These are phyloP conservation scores for Clusia tigrina DNA, from an alignment of 2,888 invertebrate genomes.

Conservation along the genomic window DNA sequence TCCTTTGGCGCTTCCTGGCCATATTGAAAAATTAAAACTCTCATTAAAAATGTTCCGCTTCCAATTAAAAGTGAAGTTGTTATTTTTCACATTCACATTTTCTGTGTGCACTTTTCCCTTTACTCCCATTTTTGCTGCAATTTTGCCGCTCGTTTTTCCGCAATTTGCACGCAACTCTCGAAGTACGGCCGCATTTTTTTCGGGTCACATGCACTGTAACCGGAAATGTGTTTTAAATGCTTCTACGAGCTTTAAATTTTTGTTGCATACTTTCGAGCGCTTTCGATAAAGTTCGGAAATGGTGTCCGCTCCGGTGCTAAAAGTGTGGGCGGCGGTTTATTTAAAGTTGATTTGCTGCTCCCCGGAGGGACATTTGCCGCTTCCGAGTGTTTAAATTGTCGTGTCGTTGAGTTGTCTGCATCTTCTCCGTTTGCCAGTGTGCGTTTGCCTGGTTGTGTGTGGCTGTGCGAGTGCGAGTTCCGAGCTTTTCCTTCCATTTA, in stretches of 20 bases:
- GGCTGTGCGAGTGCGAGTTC: neutral
- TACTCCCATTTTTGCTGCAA: neutral
- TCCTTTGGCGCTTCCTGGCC: neutral
- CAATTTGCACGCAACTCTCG: neutral
- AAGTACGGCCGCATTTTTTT: neutral
- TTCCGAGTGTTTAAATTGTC: constrained; percentile 10
- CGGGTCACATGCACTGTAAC: neutral
- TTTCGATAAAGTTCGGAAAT: constrained; percentile 3
- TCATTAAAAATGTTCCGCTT: constrained; percentile 50
- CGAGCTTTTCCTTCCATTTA: neutral
- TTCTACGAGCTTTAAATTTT: neutral
- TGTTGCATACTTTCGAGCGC: neutral
- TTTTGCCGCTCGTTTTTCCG: neutral
- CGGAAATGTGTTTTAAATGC: constrained; percentile 2
- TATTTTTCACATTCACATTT: constrained; percentile 38
- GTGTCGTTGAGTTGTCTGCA: constrained; percentile 10
- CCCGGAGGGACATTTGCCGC: constrained; percentile 1
- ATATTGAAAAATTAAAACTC: constrained; percentile 14
- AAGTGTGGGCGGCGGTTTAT: neutral
- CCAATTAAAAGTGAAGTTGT: constrained; percentile 48
- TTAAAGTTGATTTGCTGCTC: constrained; percentile 1
- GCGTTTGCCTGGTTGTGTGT: neutral
- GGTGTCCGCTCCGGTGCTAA: neutral
- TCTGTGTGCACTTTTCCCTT: neutral
- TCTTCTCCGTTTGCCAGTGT: neutral